Evolutionary conservation across 2,113 vertebrate genomes (phyloP), one percentile per base, ranked within the genome.

Genomic region (Ahaetulla prasina): DNA sequence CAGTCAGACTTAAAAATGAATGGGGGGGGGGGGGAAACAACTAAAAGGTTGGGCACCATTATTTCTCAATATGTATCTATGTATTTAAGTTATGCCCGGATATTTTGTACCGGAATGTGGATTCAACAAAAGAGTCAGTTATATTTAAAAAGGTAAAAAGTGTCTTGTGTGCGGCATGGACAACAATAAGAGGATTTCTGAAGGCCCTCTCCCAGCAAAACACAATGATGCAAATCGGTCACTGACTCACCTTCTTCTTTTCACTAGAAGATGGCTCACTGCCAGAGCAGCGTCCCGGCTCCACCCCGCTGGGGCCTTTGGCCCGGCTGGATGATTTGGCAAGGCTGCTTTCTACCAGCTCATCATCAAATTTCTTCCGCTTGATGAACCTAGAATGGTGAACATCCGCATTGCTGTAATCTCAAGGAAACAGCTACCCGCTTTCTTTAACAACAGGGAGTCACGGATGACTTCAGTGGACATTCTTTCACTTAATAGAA

Each of bases 321-420:
- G 98, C 98, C 92, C 99, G 97, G 95, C 98, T 99, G 47, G 99
- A 99, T 1, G 99, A 99, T 94, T 99, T 99, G 12, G 98, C 99
- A 18, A 99, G 97, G 96, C 99, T 99, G 97, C 99, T 99, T 96
- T 99, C 99, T 92, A 99, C 99, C 94, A 99, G 96, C 94, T 99
- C 99, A 97, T 99, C 99, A 30, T 99, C 99, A 95, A 99, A 99
- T 95, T 99, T 99, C 97, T 99, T 99, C 94, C 99, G 97, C 95
- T 99, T 99, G 97, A 99, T 99, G 92, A 99, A 99, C 95, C 99
- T 99, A 92, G 39, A 6, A 47, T n/a, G 8, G n/a, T 0, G 5
- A 7, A 9, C 35, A 49, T n/a, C 91, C 87, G 49, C 43, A 23
- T 27, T 85, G 43, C 45, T 18, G 14, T 49, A 85, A 8, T 39